Evolutionary conservation across 2,113 vertebrate species (phyloP), one percentile per base, ranked within the genome.

Genomic region (Piliocolobus tephrosceles): DNA sequence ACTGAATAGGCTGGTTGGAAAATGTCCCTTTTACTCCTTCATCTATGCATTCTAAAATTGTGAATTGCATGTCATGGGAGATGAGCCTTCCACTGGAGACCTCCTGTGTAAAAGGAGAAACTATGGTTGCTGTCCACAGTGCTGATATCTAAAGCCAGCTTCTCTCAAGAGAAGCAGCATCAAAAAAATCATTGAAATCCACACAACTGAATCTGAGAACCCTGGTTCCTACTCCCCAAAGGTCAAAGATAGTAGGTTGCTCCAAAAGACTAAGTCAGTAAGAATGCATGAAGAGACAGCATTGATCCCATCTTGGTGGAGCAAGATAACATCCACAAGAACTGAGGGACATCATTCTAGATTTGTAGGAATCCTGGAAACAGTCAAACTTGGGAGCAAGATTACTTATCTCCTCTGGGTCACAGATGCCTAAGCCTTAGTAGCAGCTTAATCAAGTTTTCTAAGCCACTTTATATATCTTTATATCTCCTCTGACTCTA

Each of bases 121-220:
- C 27, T 22, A 10, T 66, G 40, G 27, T 50, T 76, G 95, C 98
- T 98, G 97, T 98, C 98, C 96, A 0, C 14, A 95, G 97, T 98
- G 89, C 98, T 98, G 97, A 97, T 40, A 2, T 13, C 18, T 12
- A n/a, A 76, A 89, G 10, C 30, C 35, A 27, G 52, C 20, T 58
- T 93, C 18, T 75, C 43, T 43, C 11, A 30, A 75, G 20, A 87
- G 40, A 92, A 57, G 50, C 47, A 23, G 25, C 52, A n/a, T 25
- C 11, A 8, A 43, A 86, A 86, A 92, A 86, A 86, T 85, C 40
- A 57, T 30, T 27, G 75, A 83, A 92, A 78, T 23, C 50, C 22
- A 66, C 32, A 16, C 25, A 32, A 58, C 13, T 64, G 66, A 90
- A 88, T 50, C 17, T 83, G 75, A 88, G 80, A 40, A 38, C 72